These are phyloP conservation scores for Drosophila atroscutellata DNA, from an alignment of 2,888 invertebrate genomes.

Conservation along the genomic window DNA sequence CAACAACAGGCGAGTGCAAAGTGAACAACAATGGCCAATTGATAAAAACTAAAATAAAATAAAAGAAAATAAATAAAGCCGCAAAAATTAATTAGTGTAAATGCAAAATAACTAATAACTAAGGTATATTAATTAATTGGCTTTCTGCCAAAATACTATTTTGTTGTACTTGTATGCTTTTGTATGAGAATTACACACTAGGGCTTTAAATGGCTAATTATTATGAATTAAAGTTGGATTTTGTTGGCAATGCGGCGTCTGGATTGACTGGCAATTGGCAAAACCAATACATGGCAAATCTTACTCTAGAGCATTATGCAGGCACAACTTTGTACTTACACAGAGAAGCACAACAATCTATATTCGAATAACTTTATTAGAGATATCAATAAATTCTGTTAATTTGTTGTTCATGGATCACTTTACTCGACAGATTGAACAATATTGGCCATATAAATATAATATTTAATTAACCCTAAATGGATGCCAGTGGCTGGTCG, in stretches of 20 bases:
- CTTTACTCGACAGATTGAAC: background rate
- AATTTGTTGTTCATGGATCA: background rate
- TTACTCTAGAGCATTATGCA: background rate
- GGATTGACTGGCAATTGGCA: background rate
- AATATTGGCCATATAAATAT: background rate
- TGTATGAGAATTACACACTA: conserved; percentile 15
- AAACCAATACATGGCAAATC: background rate
- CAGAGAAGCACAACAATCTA: background rate
- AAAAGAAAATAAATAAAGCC: conserved; percentile 60
- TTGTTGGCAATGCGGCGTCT: background rate
- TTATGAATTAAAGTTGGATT: conserved; percentile 5
- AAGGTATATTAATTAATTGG: conserved; percentile 70
- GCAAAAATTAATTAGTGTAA: conserved; percentile 73
- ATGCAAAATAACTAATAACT: conserved; percentile 45
- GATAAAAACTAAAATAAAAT: conserved; percentile 18
- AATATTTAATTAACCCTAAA: background rate
- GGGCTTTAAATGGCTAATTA: conserved; percentile 22
- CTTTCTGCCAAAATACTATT: conserved; percentile 7
- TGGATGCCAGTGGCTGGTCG: background rate
- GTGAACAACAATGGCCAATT: conserved; percentile 40
- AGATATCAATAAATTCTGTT: background rate
- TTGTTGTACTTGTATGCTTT: conserved; percentile 1
- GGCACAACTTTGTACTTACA: conserved; percentile 1
- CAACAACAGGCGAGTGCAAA: conserved; percentile 49
- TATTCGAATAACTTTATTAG: background rate